Evolutionary conservation across 2,113 vertebrate genomes (phyloP).

Genomic region (Dromaius novaehollandiae): DNA sequence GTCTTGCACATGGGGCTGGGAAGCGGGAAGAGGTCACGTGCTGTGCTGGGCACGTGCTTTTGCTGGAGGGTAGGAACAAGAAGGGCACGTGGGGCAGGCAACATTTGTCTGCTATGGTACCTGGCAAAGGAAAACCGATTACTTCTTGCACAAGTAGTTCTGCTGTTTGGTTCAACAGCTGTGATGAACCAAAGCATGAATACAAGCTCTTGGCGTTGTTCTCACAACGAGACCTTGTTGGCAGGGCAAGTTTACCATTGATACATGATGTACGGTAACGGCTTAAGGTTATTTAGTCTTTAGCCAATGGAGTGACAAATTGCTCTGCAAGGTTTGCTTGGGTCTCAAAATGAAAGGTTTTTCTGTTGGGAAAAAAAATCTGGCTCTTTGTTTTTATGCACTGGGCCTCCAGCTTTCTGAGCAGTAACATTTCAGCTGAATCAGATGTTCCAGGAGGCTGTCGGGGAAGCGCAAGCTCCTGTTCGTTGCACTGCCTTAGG

Average conservation of each 20-base stretch:
- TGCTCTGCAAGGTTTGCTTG: neutral
- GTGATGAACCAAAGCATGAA: neutral
- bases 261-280: fast-evolving
- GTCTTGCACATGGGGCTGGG: fast-evolving
- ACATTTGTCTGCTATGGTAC: fast-evolving
- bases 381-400: fast-evolving
- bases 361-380: neutral
- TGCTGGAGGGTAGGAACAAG: neutral
- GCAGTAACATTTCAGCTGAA: neutral
- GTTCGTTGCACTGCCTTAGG: neutral
- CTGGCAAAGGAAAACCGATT: fast-evolving
- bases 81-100: neutral
- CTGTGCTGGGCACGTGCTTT: fast-evolving
- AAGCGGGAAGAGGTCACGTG: neutral
- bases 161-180: neutral
- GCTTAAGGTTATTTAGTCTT: neutral
- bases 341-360: neutral
- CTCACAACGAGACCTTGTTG: neutral
- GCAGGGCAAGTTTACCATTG: too few species aligned
- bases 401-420: neutral
- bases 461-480: fast-evolving
- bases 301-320: neutral
- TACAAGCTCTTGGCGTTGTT: neutral
- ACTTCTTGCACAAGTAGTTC: neutral
- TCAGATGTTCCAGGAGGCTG: neutral